These are phyloP conservation scores for Podotricha telesiphe DNA, from an alignment of 2,888 invertebrate species.

Conservation along the genomic window DNA sequence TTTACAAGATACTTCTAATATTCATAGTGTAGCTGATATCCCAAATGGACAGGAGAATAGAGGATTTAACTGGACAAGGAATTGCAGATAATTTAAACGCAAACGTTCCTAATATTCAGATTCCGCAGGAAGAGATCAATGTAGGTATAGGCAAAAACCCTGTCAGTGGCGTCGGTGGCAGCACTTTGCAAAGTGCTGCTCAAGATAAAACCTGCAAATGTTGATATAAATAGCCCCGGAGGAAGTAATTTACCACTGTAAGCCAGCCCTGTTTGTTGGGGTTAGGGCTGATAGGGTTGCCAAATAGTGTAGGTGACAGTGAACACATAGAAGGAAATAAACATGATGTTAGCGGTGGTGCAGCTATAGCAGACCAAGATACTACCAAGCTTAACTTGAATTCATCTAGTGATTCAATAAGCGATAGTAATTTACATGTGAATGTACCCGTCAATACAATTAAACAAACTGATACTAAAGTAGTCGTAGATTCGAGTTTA, in stretches of 20 bases:
- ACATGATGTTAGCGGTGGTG: background rate
- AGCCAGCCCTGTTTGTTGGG: background rate
- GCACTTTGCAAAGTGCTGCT: background rate
- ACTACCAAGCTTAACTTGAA: background rate
- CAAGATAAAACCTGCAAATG: background rate
- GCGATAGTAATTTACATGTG: background rate
- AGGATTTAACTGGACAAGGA: conserved; percentile 5
- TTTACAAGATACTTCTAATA: background rate
- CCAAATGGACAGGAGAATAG: background rate
- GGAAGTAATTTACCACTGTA: background rate
- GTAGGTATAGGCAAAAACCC: background rate
- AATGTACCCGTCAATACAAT: background rate
- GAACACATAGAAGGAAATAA: conserved; percentile 6
- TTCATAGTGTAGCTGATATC: background rate
- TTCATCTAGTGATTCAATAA: background rate
- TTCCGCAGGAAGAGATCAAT: background rate
- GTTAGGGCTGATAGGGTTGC: background rate
- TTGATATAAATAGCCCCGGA: background rate
- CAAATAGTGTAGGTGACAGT: background rate
- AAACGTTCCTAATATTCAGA: conserved; percentile 2
- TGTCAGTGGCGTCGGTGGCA: background rate
- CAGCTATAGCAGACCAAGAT: background rate
- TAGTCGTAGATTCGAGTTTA: background rate
- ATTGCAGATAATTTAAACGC: background rate
- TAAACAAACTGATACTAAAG: background rate